Conservation (phyloP, 2,888 invertebrate genomes). For the Drosophila rubida region DNA sequence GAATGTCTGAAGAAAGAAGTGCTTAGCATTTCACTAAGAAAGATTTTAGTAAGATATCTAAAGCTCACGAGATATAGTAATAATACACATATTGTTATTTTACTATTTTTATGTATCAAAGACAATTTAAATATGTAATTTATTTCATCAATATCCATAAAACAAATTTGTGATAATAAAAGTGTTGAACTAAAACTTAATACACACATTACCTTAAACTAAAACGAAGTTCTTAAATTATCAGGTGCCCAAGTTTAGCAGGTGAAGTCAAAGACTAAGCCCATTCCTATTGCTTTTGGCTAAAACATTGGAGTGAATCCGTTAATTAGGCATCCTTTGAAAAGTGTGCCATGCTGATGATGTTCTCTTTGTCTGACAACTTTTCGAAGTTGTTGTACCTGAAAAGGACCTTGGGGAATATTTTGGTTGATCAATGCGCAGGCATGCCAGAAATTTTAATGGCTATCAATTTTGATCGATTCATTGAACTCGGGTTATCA, state of each 20-base stretch:
- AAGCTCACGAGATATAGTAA: too few species aligned
- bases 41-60: too few species aligned
- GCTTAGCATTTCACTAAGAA: too few species aligned
- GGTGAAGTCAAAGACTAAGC: constrained; percentile 2
- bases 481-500: constrained; percentile 73
- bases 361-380: constrained; percentile 17
- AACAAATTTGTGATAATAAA: background rate
- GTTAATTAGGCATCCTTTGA: constrained; percentile 43
- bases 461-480: constrained; percentile 64
- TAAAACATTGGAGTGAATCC: constrained; percentile 7
- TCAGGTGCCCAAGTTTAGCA: background rate
- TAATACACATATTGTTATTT: too few species aligned
- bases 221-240: background rate
- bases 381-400: constrained; percentile 19
- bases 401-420: constrained; percentile 38
- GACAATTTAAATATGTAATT: too few species aligned
- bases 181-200: too few species aligned
- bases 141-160: background rate
- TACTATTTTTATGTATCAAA: too few species aligned
- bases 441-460: constrained; percentile 66
- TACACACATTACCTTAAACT: too few species aligned
- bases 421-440: constrained; percentile 37
- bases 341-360: constrained; percentile 7
- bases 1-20: background rate
- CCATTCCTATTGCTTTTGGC: background rate